phyloP scores from a whole-genome alignment of 64 coral and sea anemone species.

The Catalaphyllia jardinei region DNA sequence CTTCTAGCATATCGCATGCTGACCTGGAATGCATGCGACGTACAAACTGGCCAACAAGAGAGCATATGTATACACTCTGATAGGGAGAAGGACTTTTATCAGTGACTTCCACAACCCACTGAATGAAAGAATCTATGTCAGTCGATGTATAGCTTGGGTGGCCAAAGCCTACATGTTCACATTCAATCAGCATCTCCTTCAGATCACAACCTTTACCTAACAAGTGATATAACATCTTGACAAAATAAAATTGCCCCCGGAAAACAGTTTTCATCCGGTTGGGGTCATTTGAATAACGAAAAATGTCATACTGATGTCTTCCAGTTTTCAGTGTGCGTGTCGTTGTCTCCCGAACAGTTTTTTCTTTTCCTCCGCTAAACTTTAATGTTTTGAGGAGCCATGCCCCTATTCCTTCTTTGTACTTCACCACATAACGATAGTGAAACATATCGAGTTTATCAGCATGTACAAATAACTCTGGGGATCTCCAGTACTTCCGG shows the following conservation, averaged over 20 bases:
- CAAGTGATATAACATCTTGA: constrained; percentile 9
- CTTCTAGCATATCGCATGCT: not conserved
- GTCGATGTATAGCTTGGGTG: not conserved
- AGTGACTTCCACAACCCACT: constrained; percentile 8
- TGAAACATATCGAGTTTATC: not conserved
- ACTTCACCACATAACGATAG: constrained; percentile 30
- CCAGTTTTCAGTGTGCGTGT: not conserved
- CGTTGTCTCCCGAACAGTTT: not conserved
- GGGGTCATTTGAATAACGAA: not conserved
- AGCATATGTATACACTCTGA: constrained; percentile 23
- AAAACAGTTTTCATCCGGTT: constrained; percentile 2
- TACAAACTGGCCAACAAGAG: constrained; percentile 45
- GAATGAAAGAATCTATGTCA: not conserved
- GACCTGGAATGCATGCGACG: not conserved
- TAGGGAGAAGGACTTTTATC: not conserved
- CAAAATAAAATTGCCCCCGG: constrained; percentile 26
- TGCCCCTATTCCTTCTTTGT: not conserved
- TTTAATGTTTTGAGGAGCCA: too few species aligned
- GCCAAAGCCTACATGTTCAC: too few species aligned
- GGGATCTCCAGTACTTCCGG: constrained; percentile 26
- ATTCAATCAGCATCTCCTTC: not conserved
- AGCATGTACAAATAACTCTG: not conserved
- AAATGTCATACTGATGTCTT: constrained; percentile 58
- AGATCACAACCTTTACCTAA: not conserved
- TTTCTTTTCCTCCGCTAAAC: not conserved